Conservation (phyloP, 2,888 invertebrate species). For the Drosophila peninsularis region DNA sequence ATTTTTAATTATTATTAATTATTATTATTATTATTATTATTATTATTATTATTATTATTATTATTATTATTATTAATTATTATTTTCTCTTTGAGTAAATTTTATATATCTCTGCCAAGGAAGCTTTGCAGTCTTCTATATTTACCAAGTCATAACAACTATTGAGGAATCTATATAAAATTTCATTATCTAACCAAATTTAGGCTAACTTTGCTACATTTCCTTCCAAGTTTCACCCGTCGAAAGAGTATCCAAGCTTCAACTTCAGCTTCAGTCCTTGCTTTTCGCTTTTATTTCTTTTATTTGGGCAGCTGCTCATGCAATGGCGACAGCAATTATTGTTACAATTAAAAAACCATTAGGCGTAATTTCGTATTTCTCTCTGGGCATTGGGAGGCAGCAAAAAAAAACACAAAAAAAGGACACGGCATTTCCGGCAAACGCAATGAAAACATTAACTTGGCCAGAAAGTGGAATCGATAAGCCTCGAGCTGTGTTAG, state of each 20-base stretch:
- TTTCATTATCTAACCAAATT: too few species aligned
- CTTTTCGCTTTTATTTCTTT: conserved; percentile 15
- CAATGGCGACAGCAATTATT: conserved; percentile 81
- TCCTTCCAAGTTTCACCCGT: background rate
- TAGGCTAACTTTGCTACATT: too few species aligned
- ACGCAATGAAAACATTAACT: conserved; percentile 73
- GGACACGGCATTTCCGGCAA: conserved; percentile 65
- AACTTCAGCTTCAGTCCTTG: background rate
- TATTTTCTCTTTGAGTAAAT: too few species aligned
- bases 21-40: too few species aligned
- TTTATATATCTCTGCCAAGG: too few species aligned
- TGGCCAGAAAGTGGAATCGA: conserved; percentile 39
- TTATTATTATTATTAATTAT: too few species aligned
- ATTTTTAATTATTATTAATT: too few species aligned
- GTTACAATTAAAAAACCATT: conserved; percentile 83
- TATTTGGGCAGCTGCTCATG: conserved; percentile 37
- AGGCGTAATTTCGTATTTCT: conserved; percentile 72
- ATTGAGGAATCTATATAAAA: too few species aligned
- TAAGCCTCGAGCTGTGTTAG: conserved; percentile 22
- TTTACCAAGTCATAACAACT: too few species aligned
- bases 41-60: too few species aligned
- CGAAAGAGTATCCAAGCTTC: background rate
- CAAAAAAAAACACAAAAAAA: conserved; percentile 1
- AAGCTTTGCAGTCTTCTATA: too few species aligned
- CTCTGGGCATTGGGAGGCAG: conserved; percentile 28